A percentile compares a stretch with the other conserved stretches of the same genome.
These are phyloP conservation scores for Meteorus sp. DNA, from an alignment of 1,140 invertebrate genomes.

Conservation along the genomic window DNA sequence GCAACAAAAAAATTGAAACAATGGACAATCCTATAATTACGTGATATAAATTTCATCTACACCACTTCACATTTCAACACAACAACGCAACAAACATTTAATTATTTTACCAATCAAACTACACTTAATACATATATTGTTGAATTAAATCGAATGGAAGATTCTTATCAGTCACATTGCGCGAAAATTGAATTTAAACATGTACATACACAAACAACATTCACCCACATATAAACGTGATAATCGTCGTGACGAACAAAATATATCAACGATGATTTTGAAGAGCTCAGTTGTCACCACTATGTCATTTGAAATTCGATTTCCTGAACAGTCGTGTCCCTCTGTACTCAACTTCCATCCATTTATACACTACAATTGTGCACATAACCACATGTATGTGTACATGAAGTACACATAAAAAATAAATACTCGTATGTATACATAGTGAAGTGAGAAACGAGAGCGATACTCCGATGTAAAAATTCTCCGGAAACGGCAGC, in stretches of 20 bases:
- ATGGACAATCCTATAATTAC: too few relatives aligned
- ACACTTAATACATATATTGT: too few relatives aligned
- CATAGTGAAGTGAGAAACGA: neutral
- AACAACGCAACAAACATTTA: too few relatives aligned
- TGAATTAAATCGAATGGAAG: too few relatives aligned
- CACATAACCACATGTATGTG: neutral
- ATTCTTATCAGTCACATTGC: too few relatives aligned
- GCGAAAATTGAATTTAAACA: too few relatives aligned
- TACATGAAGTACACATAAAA: neutral
- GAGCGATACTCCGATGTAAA: constrained; percentile 7
- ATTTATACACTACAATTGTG: neutral
- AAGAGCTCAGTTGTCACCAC: neutral
- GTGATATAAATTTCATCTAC: too few relatives aligned
- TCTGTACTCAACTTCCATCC: neutral
- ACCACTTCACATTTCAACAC: too few relatives aligned
- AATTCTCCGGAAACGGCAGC: constrained; percentile 20
- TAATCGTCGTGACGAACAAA: neutral
- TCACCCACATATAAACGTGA: too few relatives aligned
- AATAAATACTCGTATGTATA: neutral
- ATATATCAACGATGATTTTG: constrained; percentile 2
- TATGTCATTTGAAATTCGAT: constrained; percentile 20
- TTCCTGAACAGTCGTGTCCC: neutral
- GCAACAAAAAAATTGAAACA: too few relatives aligned
- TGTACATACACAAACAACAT: too few relatives aligned
- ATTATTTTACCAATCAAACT: too few relatives aligned